These are phyloP conservation scores for Cheilosia vernalis DNA, from an alignment of 2,888 invertebrate species.

Conservation along the genomic window DNA sequence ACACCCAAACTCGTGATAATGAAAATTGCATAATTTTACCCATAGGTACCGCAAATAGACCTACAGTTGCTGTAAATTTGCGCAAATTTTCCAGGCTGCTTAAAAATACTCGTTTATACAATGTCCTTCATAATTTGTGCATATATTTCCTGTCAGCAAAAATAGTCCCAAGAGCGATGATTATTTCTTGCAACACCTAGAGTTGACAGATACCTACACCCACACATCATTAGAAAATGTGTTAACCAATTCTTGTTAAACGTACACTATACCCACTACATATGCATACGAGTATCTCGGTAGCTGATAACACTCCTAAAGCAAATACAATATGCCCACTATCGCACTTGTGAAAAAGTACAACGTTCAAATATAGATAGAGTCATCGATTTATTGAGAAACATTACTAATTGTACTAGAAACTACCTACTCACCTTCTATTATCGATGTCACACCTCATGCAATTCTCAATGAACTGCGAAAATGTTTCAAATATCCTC, in stretches of 20 bases:
- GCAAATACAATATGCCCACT: neutral
- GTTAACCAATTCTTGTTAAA: neutral
- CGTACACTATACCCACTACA: neutral
- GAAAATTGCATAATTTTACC: neutral
- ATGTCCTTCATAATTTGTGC: too few relatives aligned
- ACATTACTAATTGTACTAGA: slow-evolving; percentile 27
- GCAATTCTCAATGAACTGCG: slow-evolving; percentile 63
- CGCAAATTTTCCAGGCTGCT: too few relatives aligned
- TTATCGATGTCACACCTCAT: slow-evolving; percentile 74
- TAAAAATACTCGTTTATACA: too few relatives aligned
- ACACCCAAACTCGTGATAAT: neutral
- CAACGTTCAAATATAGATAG: slow-evolving; percentile 28
- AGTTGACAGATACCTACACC: neutral
- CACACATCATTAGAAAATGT: neutral
- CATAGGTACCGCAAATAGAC: neutral
- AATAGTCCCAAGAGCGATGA: neutral
- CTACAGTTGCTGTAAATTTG: neutral
- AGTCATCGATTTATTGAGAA: slow-evolving; percentile 21
- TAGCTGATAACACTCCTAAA: slow-evolving; percentile 19
- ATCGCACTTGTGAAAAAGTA: slow-evolving; percentile 10
- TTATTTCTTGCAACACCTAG: neutral
- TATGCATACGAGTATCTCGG: neutral
- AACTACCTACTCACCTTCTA: slow-evolving; percentile 62
- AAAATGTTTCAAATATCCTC: slow-evolving; percentile 44
- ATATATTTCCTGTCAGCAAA: neutral